phyloP scores from a whole-genome alignment of 2,797 vertebrate species.

The Sus cebifrons region DNA sequence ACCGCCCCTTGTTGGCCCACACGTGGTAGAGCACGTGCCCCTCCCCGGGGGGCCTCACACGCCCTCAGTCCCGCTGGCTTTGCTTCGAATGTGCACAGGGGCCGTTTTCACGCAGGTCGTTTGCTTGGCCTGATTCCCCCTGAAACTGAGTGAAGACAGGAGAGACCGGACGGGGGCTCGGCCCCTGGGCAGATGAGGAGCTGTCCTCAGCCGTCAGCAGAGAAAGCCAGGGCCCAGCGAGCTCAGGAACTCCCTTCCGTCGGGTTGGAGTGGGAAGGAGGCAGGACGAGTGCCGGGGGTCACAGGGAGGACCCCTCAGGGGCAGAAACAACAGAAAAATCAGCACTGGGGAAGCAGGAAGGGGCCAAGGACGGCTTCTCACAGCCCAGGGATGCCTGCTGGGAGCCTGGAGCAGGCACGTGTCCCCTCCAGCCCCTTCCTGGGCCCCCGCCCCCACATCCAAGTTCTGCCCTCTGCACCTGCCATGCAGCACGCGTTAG shows the following conservation, averaged over 20 bases:
- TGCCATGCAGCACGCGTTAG: too few species aligned
- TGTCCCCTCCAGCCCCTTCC: too few species aligned
- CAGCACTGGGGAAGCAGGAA: not conserved
- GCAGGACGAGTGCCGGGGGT: too few species aligned
- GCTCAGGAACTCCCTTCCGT: not conserved
- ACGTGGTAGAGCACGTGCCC: rapidly evolving
- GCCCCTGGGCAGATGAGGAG: too few species aligned
- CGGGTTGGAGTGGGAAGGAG: not conserved
- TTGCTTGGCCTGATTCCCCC: not conserved
- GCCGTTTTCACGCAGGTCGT: rapidly evolving
- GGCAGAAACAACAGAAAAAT: not conserved
- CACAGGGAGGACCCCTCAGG: not conserved
- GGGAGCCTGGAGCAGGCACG: too few species aligned
- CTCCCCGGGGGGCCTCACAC: not conserved
- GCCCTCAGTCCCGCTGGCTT: not conserved
- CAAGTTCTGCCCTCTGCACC: not conserved
- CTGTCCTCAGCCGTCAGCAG: not conserved
- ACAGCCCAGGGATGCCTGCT: not conserved
- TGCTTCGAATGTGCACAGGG: rapidly evolving
- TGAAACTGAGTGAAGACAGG: not conserved
- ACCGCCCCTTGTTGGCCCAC: too few species aligned
- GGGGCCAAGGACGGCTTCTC: not conserved
- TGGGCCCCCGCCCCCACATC: not conserved
- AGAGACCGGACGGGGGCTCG: not conserved
- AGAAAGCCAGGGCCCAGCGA: not conserved